phyloP scores from a whole-genome alignment of 2,888 invertebrate genomes.

The Euclidia mi region DNA sequence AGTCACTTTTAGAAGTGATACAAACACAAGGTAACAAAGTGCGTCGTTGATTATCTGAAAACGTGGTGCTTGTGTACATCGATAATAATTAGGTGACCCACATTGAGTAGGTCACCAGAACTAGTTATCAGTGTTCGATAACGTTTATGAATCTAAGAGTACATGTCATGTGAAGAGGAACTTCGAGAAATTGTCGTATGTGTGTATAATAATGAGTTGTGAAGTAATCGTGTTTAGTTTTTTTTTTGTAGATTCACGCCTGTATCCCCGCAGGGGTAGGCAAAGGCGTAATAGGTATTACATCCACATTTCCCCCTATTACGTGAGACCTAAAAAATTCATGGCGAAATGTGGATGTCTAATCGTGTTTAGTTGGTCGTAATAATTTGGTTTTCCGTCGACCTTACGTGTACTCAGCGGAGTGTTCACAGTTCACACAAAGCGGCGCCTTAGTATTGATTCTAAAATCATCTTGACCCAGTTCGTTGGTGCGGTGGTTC shows the following conservation, averaged over 20 bases:
- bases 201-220: background rate
- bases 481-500: conserved; percentile 21
- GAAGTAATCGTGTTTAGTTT: conserved; percentile 5
- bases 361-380: conserved; percentile 1
- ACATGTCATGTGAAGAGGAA: conserved; percentile 6
- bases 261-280: no score
- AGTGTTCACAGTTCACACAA: conserved; percentile 26
- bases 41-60: conserved; percentile 16
- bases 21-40: conserved; percentile 3
- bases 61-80: conserved; percentile 11
- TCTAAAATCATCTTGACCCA: conserved; percentile 64
- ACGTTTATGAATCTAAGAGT: conserved; percentile 18
- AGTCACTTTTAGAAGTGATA: background rate
- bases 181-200: no score
- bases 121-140: conserved; percentile 31
- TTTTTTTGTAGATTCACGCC: no score
- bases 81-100: conserved; percentile 37
- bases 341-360: no score
- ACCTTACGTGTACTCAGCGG: conserved; percentile 15
- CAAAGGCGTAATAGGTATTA: no score
- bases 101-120: conserved; percentile 23
- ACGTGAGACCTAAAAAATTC: no score
- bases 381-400: conserved; percentile 26
- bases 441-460: conserved; percentile 63
- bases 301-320: no score